A percentile compares a stretch with the other conserved stretches of the same genome.
These are phyloP conservation scores for Cheirogaleus medius DNA, from an alignment of 2,113 vertebrate species.

Conservation along the genomic window DNA sequence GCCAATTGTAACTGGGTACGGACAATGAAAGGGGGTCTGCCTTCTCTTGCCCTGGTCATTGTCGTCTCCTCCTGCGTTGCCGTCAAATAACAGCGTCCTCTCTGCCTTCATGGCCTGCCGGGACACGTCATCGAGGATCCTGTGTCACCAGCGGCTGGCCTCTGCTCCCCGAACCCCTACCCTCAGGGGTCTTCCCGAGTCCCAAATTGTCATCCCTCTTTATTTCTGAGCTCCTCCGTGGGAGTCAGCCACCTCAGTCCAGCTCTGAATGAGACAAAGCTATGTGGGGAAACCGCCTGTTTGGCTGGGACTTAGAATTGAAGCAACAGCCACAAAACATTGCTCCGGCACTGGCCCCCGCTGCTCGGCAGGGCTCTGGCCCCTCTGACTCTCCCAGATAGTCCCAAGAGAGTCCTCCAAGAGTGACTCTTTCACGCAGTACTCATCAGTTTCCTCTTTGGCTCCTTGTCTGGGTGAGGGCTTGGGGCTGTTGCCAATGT, in stretches of 20 bases:
- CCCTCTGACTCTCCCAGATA: background rate
- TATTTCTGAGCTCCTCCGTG: background rate
- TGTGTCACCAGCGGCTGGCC: rapidly evolving
- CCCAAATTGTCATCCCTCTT: background rate
- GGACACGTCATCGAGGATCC: background rate
- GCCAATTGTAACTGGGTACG: background rate
- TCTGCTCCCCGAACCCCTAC: background rate
- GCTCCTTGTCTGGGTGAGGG: background rate
- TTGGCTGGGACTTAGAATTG: background rate
- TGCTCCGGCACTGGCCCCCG: background rate
- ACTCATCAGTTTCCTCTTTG: background rate
- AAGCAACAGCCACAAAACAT: background rate
- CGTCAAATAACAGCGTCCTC: background rate
- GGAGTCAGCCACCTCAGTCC: background rate
- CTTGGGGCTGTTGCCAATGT: background rate
- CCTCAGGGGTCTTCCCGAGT: rapidly evolving
- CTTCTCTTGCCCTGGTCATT: background rate
- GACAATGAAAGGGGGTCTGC: background rate
- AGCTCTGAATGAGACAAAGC: background rate
- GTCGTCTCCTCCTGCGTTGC: background rate
- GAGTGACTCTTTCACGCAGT: background rate
- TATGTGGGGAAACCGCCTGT: rapidly evolving
- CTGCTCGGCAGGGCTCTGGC: background rate
- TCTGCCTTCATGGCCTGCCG: rapidly evolving
- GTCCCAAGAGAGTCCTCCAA: no score